Evolutionary conservation across 1,140 invertebrate genomes (phyloP).

Genomic region (Andricus grossulariae): DNA sequence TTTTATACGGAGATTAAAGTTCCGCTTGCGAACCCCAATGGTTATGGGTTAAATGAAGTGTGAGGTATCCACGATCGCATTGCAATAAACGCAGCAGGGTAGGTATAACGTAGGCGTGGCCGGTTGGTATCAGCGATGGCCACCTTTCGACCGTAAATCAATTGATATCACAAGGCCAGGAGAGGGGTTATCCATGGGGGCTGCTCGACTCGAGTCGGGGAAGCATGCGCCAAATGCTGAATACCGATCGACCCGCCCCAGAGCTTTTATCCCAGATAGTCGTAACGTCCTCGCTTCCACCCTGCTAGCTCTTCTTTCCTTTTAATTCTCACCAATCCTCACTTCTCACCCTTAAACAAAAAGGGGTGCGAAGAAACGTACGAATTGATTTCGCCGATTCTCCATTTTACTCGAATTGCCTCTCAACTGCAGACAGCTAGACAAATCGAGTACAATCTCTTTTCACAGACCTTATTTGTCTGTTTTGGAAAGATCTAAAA

Average conservation of each 20-base stretch:
- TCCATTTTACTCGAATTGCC: constrained; percentile 37
- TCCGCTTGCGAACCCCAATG: constrained; percentile 48
- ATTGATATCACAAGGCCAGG: constrained; percentile 70
- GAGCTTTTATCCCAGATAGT: constrained; percentile 53
- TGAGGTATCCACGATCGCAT: constrained; percentile 53
- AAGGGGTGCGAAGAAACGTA: constrained; percentile 8
- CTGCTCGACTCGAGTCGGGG: constrained; percentile 52
- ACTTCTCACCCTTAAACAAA: background rate
- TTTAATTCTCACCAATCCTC: constrained; percentile 17
- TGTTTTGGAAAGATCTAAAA: no score
- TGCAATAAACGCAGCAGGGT: constrained; percentile 45
- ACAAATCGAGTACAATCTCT: constrained; percentile 35
- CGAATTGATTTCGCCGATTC: constrained; percentile 51
- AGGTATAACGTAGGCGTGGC: constrained; percentile 69
- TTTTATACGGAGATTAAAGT: constrained; percentile 58
- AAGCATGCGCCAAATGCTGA: constrained; percentile 69
- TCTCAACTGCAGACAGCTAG: constrained; percentile 33
- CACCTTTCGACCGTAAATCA: constrained; percentile 75
- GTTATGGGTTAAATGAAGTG: constrained; percentile 59
- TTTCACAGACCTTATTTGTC: no score
- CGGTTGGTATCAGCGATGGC: constrained; percentile 73
- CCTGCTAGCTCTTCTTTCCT: constrained; percentile 26
- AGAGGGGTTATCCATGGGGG: constrained; percentile 60
- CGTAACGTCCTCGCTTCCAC: constrained; percentile 38
- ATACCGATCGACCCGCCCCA: constrained; percentile 68